phyloP scores from a whole-genome alignment of 2,797 vertebrate genomes.

The Lithobates sylvaticus region DNA sequence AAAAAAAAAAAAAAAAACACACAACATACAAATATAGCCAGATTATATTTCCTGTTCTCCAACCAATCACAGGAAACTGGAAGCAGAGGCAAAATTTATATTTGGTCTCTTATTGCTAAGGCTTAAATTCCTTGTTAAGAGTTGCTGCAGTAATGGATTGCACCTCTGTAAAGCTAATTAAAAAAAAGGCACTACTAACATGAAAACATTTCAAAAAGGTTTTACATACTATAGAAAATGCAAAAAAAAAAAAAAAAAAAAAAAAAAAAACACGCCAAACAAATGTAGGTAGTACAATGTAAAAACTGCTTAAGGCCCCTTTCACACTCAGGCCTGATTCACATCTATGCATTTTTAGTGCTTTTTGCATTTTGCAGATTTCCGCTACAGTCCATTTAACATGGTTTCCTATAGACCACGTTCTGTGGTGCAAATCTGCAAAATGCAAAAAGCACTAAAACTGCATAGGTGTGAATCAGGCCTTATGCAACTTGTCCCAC shows the following conservation, averaged over 20 bases:
- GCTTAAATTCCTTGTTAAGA: neutral
- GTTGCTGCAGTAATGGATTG: neutral
- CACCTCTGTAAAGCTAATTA: conserved; percentile 15
- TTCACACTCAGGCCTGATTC: too few relatives aligned
- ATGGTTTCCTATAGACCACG: too few relatives aligned
- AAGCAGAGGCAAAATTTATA: conserved; percentile 3
- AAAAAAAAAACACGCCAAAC: too few relatives aligned
- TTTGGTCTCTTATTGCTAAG: conserved; percentile 54
- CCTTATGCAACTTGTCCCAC: too few relatives aligned
- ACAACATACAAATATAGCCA: neutral
- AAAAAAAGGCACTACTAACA: conserved; percentile 43
- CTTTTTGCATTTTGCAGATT: too few relatives aligned
- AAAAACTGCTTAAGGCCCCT: too few relatives aligned
- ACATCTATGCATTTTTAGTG: too few relatives aligned
- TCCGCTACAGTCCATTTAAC: too few relatives aligned
- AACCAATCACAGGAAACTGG: neutral
- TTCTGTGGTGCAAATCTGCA: too few relatives aligned
- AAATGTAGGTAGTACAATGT: neutral
- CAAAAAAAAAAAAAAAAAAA: neutral
- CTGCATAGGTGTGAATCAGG: too few relatives aligned
- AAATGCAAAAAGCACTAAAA: too few relatives aligned
- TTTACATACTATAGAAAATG: neutral
- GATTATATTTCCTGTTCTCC: neutral
- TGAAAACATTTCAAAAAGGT: conserved; percentile 25
- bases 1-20: too few relatives aligned